These are phyloP conservation scores for Scelioninae gen. 2 DNA, from an alignment of 2,888 invertebrate species.

Conservation along the genomic window DNA sequence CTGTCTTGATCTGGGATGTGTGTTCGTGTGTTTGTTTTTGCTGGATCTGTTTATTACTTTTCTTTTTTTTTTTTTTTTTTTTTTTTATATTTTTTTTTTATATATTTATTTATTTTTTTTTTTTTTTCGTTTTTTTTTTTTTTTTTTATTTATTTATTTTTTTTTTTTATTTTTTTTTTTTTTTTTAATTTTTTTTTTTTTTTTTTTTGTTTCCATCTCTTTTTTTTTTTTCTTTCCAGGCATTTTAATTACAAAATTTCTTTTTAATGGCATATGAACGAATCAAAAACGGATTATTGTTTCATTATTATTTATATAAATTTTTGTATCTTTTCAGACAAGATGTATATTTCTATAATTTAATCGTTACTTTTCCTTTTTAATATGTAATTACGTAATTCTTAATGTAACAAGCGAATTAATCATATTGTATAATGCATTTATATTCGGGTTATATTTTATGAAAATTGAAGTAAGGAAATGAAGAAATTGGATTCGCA, in stretches of 20 bases:
- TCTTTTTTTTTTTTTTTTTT: no score
- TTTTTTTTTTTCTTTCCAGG: no score
- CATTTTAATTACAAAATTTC: no score
- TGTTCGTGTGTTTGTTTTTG: no score
- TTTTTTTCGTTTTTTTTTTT: no score
- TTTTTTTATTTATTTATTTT: no score
- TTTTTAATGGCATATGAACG: background rate
- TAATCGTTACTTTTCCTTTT: constrained; percentile 40
- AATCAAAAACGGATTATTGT: constrained; percentile 41
- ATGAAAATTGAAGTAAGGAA: constrained; percentile 2
- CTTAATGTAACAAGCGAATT: constrained; percentile 42
- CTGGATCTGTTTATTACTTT: no score
- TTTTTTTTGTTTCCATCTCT: background rate
- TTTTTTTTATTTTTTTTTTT: no score
- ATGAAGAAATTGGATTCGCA: constrained; percentile 13
- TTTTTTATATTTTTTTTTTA: no score
- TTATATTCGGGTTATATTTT: constrained; percentile 47
- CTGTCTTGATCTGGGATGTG: no score
- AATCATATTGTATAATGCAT: constrained; percentile 46
- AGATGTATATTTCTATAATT: constrained; percentile 50
- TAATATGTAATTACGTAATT: constrained; percentile 42
- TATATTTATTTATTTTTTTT: no score
- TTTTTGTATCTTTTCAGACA: constrained; percentile 49
- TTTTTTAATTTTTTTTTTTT: no score
- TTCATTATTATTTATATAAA: constrained; percentile 46